Conservation (phyloP, 2,113 vertebrate species). For the Dasyprocta punctata region DNA sequence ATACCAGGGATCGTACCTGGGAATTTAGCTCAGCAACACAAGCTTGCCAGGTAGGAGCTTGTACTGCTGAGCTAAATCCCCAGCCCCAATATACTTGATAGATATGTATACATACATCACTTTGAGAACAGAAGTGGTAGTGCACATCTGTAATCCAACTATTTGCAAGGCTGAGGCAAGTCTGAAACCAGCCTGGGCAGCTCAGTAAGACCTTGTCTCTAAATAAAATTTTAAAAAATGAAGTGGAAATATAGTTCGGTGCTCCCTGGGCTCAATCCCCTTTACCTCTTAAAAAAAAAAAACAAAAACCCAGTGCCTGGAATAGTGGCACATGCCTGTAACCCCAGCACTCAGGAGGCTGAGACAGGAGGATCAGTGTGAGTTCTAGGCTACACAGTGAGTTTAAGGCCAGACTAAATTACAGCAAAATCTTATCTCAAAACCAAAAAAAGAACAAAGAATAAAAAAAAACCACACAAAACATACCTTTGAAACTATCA, state of each 20-base stretch:
- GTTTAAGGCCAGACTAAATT: background rate
- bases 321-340: background rate
- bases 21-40: too few relatives aligned
- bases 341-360: background rate
- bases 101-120: too few relatives aligned
- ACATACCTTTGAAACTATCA: conserved; percentile 33
- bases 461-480: background rate
- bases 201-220: background rate
- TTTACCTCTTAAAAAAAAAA: background rate
- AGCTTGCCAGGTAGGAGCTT: too few relatives aligned
- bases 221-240: background rate
- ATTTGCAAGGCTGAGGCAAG: background rate
- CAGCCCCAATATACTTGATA: too few relatives aligned
- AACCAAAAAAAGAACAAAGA: background rate
- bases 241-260: background rate
- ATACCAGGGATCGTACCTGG: too few relatives aligned
- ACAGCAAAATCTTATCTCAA: background rate
- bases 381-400: background rate
- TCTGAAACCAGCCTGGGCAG: too few relatives aligned
- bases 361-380: background rate
- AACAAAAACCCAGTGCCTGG: background rate
- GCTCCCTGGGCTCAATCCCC: background rate
- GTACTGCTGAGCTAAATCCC: too few relatives aligned
- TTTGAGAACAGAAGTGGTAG: too few relatives aligned
- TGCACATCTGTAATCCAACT: background rate